A percentile compares a stretch with the other conserved stretches of the same genome.
Conservation (phyloP, 2,113 vertebrate species). For the Ochotona princeps region DNA sequence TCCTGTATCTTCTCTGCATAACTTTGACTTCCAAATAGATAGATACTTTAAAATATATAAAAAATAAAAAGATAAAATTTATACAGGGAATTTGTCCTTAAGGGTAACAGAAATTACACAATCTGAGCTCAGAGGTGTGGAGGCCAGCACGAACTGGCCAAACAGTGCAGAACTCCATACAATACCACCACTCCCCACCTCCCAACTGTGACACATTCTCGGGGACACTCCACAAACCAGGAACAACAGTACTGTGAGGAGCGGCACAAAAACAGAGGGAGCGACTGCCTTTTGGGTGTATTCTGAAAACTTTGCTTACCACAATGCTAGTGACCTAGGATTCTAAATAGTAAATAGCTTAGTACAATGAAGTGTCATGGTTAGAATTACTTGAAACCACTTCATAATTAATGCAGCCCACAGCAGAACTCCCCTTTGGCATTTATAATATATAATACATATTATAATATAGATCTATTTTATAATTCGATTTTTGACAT, state of each 20-base stretch:
- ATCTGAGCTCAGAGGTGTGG: neutral
- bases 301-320: neutral
- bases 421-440: neutral
- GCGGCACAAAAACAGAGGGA: neutral
- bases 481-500: neutral
- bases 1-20: too few species aligned
- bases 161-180: too few species aligned
- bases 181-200: too few species aligned
- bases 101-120: neutral
- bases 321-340: neutral
- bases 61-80: neutral
- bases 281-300: neutral
- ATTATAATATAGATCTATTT: neutral
- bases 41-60: too few species aligned
- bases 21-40: too few species aligned
- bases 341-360: neutral
- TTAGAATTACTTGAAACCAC: neutral
- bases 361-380: neutral
- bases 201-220: rapidly evolving
- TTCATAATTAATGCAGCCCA: neutral
- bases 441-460: neutral
- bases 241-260: too few species aligned
- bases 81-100: neutral
- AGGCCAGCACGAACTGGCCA: too few species aligned
- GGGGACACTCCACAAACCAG: too few species aligned